Percentiles rank a stretch among this genome's conserved stretches.
phyloP scores from a whole-genome alignment of 2,797 vertebrate genomes.

The Fistularia tabacaria region DNA sequence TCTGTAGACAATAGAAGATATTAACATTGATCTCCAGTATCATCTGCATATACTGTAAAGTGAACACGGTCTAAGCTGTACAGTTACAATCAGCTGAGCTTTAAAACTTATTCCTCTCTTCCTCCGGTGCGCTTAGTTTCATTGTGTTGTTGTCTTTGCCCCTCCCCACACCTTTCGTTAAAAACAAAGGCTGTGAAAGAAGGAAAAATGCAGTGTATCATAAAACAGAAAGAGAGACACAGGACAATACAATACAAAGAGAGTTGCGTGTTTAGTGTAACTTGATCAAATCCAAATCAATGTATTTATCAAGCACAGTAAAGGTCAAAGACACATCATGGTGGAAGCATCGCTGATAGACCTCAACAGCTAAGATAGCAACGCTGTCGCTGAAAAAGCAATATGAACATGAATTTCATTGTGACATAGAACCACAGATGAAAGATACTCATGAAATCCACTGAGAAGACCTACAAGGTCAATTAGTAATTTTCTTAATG shows the following conservation, averaged over 20 bases:
- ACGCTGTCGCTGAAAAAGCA: no score
- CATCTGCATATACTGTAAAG: no score
- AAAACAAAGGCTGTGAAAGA: conserved; percentile 51
- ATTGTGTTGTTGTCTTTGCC: conserved; percentile 65
- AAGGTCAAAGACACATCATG: conserved; percentile 19
- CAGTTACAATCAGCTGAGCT: no score
- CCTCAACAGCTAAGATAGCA: conserved; percentile 9
- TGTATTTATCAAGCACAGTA: conserved; percentile 40
- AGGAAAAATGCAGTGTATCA: conserved; percentile 45
- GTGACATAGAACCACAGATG: no score
- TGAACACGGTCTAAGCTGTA: no score
- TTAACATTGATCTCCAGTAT: no score
- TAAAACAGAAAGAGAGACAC: conserved; percentile 37
- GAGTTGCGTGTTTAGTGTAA: conserved; percentile 22
- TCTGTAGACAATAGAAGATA: no score
- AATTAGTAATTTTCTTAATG: no score
- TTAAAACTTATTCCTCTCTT: conserved; percentile 38
- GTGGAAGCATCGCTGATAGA: conserved; percentile 4
- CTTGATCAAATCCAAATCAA: conserved; percentile 38
- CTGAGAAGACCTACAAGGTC: no score
- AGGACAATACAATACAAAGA: conserved; percentile 37
- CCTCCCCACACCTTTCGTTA: conserved; percentile 52
- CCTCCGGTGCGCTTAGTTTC: conserved; percentile 29
- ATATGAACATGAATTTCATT: no score
- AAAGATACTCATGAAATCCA: no score